Conservation (phyloP, 2,113 vertebrate species). For the Otis tarda region DNA sequence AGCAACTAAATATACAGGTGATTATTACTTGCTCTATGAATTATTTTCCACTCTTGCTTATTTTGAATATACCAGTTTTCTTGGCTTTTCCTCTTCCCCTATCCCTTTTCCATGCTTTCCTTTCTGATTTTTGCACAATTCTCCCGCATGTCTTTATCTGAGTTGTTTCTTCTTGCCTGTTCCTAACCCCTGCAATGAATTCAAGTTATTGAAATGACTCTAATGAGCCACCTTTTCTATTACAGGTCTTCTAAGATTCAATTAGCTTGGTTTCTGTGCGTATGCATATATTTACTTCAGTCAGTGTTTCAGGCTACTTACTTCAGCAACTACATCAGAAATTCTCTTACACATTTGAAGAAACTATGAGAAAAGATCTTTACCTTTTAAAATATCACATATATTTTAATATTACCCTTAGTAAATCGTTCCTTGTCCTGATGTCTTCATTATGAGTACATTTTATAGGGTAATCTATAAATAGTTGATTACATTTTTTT, state of each 20-base stretch:
- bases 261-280: not conserved
- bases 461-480: not conserved
- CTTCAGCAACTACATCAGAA: not conserved
- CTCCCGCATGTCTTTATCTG: not conserved
- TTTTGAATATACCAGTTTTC: not conserved
- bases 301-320: not conserved
- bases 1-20: not conserved
- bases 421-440: not conserved
- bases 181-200: not conserved
- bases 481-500: not conserved
- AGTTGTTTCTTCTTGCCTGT: not conserved
- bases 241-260: not conserved
- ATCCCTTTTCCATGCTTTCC: not conserved
- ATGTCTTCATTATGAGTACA: not conserved
- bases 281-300: not conserved
- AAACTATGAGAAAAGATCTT: not conserved
- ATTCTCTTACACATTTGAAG: not conserved
- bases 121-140: not conserved
- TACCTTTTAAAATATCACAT: not conserved
- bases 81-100: not conserved
- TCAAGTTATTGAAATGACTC: not conserved
- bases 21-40: not conserved
- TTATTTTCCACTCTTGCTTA: not conserved
- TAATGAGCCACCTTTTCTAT: not conserved
- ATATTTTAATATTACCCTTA: not conserved